phyloP scores from a whole-genome alignment of 2,797 vertebrate genomes.

The Mionectes olivaceus region DNA sequence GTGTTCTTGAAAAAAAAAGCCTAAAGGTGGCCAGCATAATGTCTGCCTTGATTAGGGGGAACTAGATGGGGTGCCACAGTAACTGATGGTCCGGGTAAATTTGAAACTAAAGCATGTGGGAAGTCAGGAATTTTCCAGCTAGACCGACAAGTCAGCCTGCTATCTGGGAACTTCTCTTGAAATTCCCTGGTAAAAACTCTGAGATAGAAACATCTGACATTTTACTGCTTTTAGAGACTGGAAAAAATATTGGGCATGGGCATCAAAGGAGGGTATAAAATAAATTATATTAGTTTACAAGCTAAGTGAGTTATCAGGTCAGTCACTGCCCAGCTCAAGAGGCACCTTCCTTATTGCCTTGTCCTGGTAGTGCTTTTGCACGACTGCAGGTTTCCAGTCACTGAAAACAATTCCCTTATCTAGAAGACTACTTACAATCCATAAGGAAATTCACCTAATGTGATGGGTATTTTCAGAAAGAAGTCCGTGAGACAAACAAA shows the following conservation, averaged over 20 bases:
- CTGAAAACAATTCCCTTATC: not conserved
- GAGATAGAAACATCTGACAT: not conserved
- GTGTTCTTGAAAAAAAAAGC: not conserved
- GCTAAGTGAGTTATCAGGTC: not conserved
- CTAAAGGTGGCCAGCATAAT: not conserved
- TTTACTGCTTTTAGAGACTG: not conserved
- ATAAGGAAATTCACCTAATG: not conserved
- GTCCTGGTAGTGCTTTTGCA: not conserved
- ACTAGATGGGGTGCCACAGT: not conserved
- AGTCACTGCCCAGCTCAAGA: not conserved
- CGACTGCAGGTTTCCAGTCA: not conserved
- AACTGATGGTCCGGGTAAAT: not conserved
- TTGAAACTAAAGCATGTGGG: not conserved
- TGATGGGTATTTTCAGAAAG: not conserved
- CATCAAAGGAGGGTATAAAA: not conserved
- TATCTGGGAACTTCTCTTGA: not conserved
- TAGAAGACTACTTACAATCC: not conserved
- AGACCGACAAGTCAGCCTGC: not conserved
- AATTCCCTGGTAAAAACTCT: not conserved
- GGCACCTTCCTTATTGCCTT: not conserved
- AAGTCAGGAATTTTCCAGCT: not conserved
- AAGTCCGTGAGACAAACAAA: fast-evolving
- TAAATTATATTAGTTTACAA: not conserved
- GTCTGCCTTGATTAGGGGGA: not conserved
- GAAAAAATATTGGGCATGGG: not conserved